Base-by-base conservation (phyloP, 2,888 invertebrate species). In the Cataglyphis altisquamis region DNA sequence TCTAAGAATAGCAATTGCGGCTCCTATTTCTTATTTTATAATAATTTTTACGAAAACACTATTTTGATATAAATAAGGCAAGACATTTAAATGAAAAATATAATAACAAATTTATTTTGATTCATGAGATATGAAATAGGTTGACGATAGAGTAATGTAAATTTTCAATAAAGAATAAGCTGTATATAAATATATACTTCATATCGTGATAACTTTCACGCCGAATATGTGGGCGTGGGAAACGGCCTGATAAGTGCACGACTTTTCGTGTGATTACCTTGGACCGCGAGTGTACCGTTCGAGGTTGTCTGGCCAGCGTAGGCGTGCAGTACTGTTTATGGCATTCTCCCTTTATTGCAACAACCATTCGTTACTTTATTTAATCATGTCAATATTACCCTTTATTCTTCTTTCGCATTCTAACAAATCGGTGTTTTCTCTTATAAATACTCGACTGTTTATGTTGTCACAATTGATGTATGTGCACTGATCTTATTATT, bases 271-370 rank as follows among this genome's bases (percentile, higher is more conserved):
- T 36, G 78, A 80, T 80, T 72, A 80, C 60, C 60, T 62, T 72
- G 80, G 45, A 60, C 36, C 72, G 60, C 45, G 57, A 39, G 57
- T 41, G 6, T 75, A 66, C 52, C 36, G 52, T 63, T 52, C 75
- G 75, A 77, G 75, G 75, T 66, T 77, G 75, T 77, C 75, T 52
- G 75, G 75, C 39, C 29, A 36, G 55, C n/a, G 75, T 77, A 77
- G 75, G 75, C 75, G 75, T 77, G n/a, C 66, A 77, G 39, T 66
- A 55, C 66, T 55, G 55, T 52, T 52, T 77, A 64, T 39, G 75
- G 66, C 66, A 66, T 32, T 25, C 66, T 18, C 36, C 18, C 25
- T 77, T 77, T 39, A 39, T 55, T 66, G 39, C 39, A 66, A 77
- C 55, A 66, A 77, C 39, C 66, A 41, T 66, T 77, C 29, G 52